Conservation (phyloP, 2,888 invertebrate species). For the Oxycera nigricornis region DNA sequence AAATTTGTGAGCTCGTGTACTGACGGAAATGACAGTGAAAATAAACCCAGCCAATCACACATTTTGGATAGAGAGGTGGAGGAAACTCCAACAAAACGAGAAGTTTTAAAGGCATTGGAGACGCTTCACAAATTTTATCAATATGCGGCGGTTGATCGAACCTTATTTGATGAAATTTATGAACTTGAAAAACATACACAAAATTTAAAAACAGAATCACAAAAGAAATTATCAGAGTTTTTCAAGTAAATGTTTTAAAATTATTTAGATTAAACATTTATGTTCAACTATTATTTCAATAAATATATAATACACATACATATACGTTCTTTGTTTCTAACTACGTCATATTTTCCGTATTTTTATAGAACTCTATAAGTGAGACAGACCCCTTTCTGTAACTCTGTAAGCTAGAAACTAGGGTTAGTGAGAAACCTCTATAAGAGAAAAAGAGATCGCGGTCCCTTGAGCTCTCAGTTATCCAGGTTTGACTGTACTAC, state of each 20-base stretch:
- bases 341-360: not conserved
- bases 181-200: not conserved
- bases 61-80: not conserved
- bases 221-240: not conserved
- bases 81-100: not conserved
- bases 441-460: not conserved
- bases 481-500: not conserved
- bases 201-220: constrained; percentile 3
- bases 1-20: not conserved
- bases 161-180: not conserved
- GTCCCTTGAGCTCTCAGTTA: not conserved
- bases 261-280: too few species aligned
- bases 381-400: not conserved
- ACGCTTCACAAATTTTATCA: not conserved
- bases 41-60: not conserved
- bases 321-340: not conserved
- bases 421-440: not conserved
- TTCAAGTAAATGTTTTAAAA: not conserved
- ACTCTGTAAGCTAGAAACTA: not conserved
- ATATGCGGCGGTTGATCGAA: not conserved
- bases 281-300: not conserved
- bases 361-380: not conserved
- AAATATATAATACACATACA: not conserved
- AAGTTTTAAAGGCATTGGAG: not conserved
- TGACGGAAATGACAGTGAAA: constrained; percentile 12